Evolutionary conservation across 2,888 invertebrate species (phyloP), one percentile per base, ranked within the genome.

Genomic region (Serripes groenlandicus): DNA sequence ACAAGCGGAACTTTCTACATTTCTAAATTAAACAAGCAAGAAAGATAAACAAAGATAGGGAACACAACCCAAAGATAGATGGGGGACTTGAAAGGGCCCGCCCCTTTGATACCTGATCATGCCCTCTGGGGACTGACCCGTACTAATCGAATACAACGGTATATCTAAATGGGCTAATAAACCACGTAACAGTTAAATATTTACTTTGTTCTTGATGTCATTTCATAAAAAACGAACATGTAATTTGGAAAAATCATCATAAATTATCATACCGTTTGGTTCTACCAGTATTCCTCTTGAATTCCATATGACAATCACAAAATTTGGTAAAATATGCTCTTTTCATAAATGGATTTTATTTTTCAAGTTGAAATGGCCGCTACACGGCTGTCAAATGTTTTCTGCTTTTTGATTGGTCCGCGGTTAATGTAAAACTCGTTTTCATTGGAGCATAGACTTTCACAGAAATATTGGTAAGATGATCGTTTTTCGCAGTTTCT

Each of bases 281-380:
- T 42, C 26, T 35, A 18, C 28, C 34, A 23, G 42, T 37, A 42
- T 42, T 42, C 26, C 23, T 23, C 42, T 37, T 15, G 23, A 23
- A 11, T 42, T 42, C 35, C n/a, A 42, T 56, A 42, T 42, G 28
- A 58, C 58, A 58, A 58, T 2, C 26, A 2, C 26, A 34, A 30
- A 34, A 32, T 32, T 5, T 54, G 23, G 18, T 35, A 15, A 1
- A 30, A 35, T 7, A 62, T 62, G 37, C 62, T 37, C 60, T 21
- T 21, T 34, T 58, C 11, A 21, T 5, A 71, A 3, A 32, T 32
- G 58, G 0, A 1, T 35, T 58, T 71, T 30, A 3, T 18, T 30
- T 21, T 62, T 21, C 26, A 74, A 79, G 49, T 79, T 70, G 68
- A 82, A 84, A 78, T 80, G 71, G 74, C 80, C 84, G 84, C 84